Conservation (phyloP, 1,140 invertebrate genomes). For the Arctopsyche grandis region DNA sequence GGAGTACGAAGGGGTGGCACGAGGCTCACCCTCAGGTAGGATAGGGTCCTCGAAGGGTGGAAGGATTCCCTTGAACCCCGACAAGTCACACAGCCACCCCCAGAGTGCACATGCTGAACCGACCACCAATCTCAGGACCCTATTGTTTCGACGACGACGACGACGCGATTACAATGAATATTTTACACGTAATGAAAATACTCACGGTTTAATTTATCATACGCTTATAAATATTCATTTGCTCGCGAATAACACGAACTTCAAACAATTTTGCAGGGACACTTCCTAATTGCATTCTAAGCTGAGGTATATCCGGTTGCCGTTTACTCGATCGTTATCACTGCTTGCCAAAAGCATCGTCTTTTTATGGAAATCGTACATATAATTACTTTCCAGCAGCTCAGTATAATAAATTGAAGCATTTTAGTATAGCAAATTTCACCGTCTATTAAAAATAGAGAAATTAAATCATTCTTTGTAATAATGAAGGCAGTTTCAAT, state of each 20-base stretch:
- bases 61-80: conserved; percentile 47
- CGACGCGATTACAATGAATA: conserved; percentile 36
- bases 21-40: conserved; percentile 1
- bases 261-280: background rate
- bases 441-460: too few relatives aligned
- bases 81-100: conserved; percentile 43
- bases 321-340: too few relatives aligned
- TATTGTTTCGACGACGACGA: conserved; percentile 21
- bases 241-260: background rate
- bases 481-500: too few relatives aligned
- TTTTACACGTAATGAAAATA: conserved; percentile 32
- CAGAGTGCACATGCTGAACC: conserved; percentile 9
- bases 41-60: background rate
- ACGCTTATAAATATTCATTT: conserved; percentile 29
- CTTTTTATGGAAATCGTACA: too few relatives aligned
- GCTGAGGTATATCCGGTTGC: too few relatives aligned
- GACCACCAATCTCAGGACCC: conserved; percentile 11
- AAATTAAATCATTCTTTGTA: too few relatives aligned
- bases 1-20: background rate
- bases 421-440: too few relatives aligned
- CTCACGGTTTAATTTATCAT: conserved; percentile 25
- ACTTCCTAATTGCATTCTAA: background rate
- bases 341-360: too few relatives aligned
- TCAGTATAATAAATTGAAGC: too few relatives aligned
- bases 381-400: too few relatives aligned